Percentiles rank a stretch among this genome's conserved stretches.
phyloP scores from a whole-genome alignment of 2,113 vertebrate genomes.

The Phycodurus eques region DNA sequence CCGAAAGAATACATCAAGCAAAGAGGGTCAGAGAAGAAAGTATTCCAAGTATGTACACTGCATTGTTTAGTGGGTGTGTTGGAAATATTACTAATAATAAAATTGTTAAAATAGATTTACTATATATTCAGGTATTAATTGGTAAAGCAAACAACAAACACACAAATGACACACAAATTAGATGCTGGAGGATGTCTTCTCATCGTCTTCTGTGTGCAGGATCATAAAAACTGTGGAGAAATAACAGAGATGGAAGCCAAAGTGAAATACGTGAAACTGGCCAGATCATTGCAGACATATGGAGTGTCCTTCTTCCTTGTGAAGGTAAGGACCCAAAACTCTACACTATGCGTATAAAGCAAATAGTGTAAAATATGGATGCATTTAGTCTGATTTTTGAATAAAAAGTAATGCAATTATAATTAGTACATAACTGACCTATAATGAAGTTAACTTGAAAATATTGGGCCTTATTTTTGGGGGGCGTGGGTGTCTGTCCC shows the following conservation, averaged over 20 bases:
- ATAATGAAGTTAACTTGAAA: background rate
- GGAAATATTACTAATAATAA: background rate
- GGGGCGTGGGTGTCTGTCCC: no score
- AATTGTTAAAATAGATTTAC: background rate
- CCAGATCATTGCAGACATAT: conserved; percentile 90
- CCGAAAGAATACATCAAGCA: conserved; percentile 82
- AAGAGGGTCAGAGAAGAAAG: conserved; percentile 79
- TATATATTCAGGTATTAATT: background rate
- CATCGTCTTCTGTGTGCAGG: conserved; percentile 70
- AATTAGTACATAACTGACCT: background rate
- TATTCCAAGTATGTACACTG: conserved; percentile 75
- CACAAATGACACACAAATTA: background rate
- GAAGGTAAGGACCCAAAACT: conserved; percentile 77
- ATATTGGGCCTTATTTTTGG: no score
- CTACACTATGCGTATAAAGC: background rate
- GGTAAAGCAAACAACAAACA: conserved; percentile 6
- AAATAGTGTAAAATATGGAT: no score
- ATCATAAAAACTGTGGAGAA: conserved; percentile 94
- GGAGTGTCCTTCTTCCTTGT: conserved; percentile 97
- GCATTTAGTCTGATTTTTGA: background rate
- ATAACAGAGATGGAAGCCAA: conserved; percentile 98
- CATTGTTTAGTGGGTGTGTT: background rate
- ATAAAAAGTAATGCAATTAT: background rate
- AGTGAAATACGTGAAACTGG: conserved; percentile 96
- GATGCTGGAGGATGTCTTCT: conserved; percentile 2